phyloP scores from a whole-genome alignment of 2,888 invertebrate species.

The Malthinus seriepunctatus region DNA sequence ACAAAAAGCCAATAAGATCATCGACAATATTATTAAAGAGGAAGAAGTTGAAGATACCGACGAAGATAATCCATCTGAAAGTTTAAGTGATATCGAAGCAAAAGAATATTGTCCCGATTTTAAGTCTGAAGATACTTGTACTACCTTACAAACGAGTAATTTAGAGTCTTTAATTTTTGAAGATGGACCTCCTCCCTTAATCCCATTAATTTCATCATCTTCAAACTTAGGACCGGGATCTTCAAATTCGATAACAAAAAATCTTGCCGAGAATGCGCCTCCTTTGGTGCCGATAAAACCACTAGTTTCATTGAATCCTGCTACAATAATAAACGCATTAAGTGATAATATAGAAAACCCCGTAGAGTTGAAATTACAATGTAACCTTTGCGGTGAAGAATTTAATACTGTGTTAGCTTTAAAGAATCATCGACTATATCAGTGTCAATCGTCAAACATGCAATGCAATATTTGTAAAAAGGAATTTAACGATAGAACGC shows the following conservation, averaged over 20 bases:
- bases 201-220: conserved; percentile 41
- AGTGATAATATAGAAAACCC: conserved; percentile 36
- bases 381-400: conserved; percentile 42
- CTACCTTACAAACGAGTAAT: conserved; percentile 5
- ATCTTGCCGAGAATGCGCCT: conserved; percentile 42
- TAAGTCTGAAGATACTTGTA: background rate
- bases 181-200: conserved; percentile 47
- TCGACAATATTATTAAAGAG: conserved; percentile 26
- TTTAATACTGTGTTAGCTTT: conserved; percentile 41
- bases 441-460: conserved; percentile 40
- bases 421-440: conserved; percentile 42
- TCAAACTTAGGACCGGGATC: conserved; percentile 26
- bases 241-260: conserved; percentile 16
- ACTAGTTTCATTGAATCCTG: conserved; percentile 31
- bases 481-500: conserved; percentile 46
- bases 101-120: background rate
- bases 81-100: background rate
- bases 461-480: conserved; percentile 50
- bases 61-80: conserved; percentile 3
- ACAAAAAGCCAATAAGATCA: conserved; percentile 26
- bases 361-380: conserved; percentile 39
- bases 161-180: conserved; percentile 22
- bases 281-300: conserved; percentile 49
- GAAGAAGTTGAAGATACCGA: conserved; percentile 6
- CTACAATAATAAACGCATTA: conserved; percentile 30